phyloP scores from a whole-genome alignment of 2,113 vertebrate species.

The Okapia johnstoni region DNA sequence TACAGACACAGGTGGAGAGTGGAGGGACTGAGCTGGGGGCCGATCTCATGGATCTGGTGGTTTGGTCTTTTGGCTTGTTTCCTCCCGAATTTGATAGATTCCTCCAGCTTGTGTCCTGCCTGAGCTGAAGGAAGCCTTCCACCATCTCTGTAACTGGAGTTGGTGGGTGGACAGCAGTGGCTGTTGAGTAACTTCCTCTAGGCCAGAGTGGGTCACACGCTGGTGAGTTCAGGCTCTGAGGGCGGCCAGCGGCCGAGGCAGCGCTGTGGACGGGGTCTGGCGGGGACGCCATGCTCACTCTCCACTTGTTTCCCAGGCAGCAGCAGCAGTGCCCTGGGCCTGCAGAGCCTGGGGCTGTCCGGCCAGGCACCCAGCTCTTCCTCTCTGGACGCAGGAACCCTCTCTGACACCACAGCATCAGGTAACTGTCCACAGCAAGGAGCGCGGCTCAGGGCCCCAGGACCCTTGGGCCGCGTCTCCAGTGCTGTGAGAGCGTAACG shows the following conservation, averaged over 20 bases:
- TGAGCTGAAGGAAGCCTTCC: constrained; percentile 21
- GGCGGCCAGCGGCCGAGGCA: constrained; percentile 30
- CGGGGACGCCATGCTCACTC: constrained; percentile 9
- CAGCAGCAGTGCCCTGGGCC: constrained; percentile 96
- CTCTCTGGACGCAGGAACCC: constrained; percentile 95
- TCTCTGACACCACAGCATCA: constrained; percentile 99
- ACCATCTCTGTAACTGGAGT: neutral
- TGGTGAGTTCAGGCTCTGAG: constrained; percentile 30
- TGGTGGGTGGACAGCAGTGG: constrained; percentile 28
- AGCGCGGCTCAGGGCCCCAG: constrained; percentile 53
- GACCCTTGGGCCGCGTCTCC: constrained; percentile 41
- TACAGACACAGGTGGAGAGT: constrained; percentile 69
- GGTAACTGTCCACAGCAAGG: constrained; percentile 88
- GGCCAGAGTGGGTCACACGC: constrained; percentile 2
- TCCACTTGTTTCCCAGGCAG: constrained; percentile 86
- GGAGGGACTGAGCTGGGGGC: neutral
- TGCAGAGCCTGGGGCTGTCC: constrained; percentile 96
- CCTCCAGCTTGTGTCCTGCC: constrained; percentile 17
- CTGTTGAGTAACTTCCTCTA: constrained; percentile 34
- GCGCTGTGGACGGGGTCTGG: neutral
- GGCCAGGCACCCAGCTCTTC: constrained; percentile 98
- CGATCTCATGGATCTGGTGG: neutral
- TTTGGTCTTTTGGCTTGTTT: constrained; percentile 10
- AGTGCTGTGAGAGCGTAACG: constrained; percentile 61
- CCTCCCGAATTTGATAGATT: neutral